A percentile compares a stretch with the other conserved stretches of the same genome.
These are phyloP conservation scores for Pogonomyrmex barbatus DNA, from an alignment of 1,140 invertebrate genomes.

Conservation along the genomic window DNA sequence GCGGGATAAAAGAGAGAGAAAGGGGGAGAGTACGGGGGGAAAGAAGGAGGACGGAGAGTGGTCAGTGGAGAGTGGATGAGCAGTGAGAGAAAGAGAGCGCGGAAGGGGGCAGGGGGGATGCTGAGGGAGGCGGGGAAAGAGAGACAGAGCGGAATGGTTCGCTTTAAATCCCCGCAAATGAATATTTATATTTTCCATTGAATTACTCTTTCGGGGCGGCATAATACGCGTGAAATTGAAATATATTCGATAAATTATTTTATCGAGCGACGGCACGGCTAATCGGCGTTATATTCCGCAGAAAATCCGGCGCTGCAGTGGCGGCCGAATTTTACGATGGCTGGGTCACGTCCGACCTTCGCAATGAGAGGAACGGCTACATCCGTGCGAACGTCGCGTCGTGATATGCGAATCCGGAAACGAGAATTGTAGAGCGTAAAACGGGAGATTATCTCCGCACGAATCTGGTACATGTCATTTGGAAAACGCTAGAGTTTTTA, in stretches of 20 bases:
- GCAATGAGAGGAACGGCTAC: constrained; percentile 38
- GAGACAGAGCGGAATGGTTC: constrained; percentile 72
- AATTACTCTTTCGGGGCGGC: constrained; percentile 85
- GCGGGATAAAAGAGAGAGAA: constrained; percentile 22
- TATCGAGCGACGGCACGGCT: constrained; percentile 82
- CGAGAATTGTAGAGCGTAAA: constrained; percentile 45
- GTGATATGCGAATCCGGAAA: constrained; percentile 57
- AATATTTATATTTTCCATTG: constrained; percentile 87
- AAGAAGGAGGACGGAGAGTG: constrained; percentile 15
- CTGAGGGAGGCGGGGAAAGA: neutral
- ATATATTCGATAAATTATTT: constrained; percentile 86
- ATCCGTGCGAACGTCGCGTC: constrained; percentile 57
- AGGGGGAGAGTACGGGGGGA: neutral
- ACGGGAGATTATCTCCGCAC: constrained; percentile 43
- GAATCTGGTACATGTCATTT: constrained; percentile 31
- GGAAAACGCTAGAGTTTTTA: neutral
- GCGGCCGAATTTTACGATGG: constrained; percentile 63
- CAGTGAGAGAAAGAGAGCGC: constrained; percentile 41
- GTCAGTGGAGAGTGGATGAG: constrained; percentile 53
- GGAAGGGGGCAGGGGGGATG: neutral
- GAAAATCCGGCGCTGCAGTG: constrained; percentile 67
- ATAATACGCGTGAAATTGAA: constrained; percentile 85
- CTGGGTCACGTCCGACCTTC: constrained; percentile 53
- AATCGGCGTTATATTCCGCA: constrained; percentile 81
- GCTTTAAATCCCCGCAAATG: constrained; percentile 86